Evolutionary conservation across 1,140 invertebrate species (phyloP).

Genomic region (Panagrolaimus sp.): DNA sequence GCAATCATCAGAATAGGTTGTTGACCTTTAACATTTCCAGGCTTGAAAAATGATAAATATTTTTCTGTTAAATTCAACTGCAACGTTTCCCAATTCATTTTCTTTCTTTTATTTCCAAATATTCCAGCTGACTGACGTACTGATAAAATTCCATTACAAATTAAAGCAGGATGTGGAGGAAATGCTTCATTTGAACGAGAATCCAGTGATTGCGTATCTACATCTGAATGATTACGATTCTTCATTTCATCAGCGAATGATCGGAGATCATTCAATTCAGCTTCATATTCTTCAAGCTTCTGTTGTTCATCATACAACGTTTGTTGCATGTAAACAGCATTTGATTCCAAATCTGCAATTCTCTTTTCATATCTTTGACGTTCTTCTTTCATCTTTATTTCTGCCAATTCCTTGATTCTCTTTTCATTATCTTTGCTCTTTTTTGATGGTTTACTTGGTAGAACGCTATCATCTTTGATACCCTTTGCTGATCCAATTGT

Average conservation of each 20-base stretch:
- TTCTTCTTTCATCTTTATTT: slow-evolving; percentile 17
- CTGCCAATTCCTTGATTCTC: slow-evolving; percentile 11
- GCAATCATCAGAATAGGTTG: background rate
- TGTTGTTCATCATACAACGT: slow-evolving; percentile 9
- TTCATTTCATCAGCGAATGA: slow-evolving; percentile 10
- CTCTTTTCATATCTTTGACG: background rate
- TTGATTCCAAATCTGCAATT: background rate
- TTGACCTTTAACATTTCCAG: background rate
- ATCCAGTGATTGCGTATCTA: background rate
- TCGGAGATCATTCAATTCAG: background rate
- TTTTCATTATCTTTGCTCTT: slow-evolving; percentile 33
- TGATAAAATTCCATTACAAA: background rate
- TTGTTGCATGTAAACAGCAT: background rate
- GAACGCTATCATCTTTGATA: slow-evolving; percentile 28
- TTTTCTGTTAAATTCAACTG: background rate
- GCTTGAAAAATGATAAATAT: background rate
- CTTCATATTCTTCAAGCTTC: background rate
- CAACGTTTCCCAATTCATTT: background rate
- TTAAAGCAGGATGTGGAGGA: background rate
- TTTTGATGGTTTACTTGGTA: slow-evolving; percentile 16
- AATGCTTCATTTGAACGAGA: background rate
- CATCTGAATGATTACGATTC: background rate
- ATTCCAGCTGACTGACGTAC: background rate
- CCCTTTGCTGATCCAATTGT: slow-evolving; percentile 28
- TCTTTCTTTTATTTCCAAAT: background rate